Conservation (phyloP, 2,888 invertebrate species). For the Oscheius myriophilus region DNA sequence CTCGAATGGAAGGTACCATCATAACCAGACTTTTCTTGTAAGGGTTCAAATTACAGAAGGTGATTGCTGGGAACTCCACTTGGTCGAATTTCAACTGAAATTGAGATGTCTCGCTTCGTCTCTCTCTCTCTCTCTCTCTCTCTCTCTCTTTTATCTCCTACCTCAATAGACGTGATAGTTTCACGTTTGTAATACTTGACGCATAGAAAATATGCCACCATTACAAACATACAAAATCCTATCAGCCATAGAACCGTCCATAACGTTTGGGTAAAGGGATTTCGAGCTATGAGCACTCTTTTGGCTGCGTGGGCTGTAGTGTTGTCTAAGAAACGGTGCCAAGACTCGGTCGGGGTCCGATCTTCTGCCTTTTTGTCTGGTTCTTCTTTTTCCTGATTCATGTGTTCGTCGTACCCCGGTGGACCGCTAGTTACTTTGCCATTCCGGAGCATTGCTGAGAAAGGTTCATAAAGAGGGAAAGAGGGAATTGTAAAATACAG, state of each 20-base stretch:
- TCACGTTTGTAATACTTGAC: slow-evolving; percentile 49
- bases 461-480: too few species aligned
- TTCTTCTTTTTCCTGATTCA: background rate
- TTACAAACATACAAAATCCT: slow-evolving; percentile 40
- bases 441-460: too few species aligned
- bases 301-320: slow-evolving; percentile 61
- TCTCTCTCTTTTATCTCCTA: slow-evolving; percentile 6
- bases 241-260: slow-evolving; percentile 42
- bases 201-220: slow-evolving; percentile 37
- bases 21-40: slow-evolving; percentile 56
- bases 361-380: background rate
- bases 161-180: slow-evolving; percentile 59
- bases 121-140: background rate
- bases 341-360: background rate
- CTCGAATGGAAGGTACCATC: slow-evolving; percentile 59
- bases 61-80: slow-evolving; percentile 60
- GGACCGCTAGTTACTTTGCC: background rate
- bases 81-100: slow-evolving; percentile 62
- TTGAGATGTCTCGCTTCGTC: background rate
- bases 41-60: slow-evolving; percentile 60
- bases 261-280: slow-evolving; percentile 28
- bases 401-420: slow-evolving; percentile 14
- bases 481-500: too few species aligned
- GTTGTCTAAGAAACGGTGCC: slow-evolving; percentile 44
- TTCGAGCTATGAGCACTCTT: slow-evolving; percentile 48